Evolutionary conservation across 2,797 vertebrate species (phyloP), one percentile per base, ranked within the genome.

Genomic region (Chaetodon trifasciatus): DNA sequence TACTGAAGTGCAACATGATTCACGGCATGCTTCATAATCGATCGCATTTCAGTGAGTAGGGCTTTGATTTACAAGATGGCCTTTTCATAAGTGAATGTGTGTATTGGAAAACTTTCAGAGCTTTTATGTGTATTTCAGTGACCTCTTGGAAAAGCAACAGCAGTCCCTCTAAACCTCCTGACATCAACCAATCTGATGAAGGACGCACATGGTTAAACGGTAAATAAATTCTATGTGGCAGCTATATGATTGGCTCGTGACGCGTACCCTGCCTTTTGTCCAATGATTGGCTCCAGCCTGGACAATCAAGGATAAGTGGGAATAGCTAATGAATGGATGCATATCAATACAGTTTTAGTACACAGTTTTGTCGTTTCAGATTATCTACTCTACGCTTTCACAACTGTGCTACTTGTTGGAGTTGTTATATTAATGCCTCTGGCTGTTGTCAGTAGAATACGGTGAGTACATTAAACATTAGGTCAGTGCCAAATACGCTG

Each of bases 1-100:
- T 95, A 3, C 49, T 86, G 58, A 77, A 92, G 24, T 99, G 98
- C 76, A 74, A 90, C 63, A 87, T 90, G 82, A 95, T 97, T 88
- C 93, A 95, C 8, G 89, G 96, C 4, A 91, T 96, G 63, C 88
- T 99, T 81, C 96, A 97, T 58, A 96, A 96, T 70, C 95, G 93
- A 72, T 94, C 96, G 37, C 95, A 93, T 86, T 97, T 97, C 90
- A 90, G 96, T 95, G 92, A 97, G 95, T 94, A 80, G 0, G 5
- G 15, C 19, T 44, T 84, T 24, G 1, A 65, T 64, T 62, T 37
- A 73, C 21, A 13, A 42, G 7, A 39, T 1, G 32, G 0, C 2
- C 5, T 55, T 63, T 50, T 28, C 35, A 49, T 46, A 0, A 10
- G 68, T 40, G 0, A 40, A 42, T 46, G 0, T 2, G 0, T 37